Evolutionary conservation across 1,140 invertebrate genomes (phyloP).

Genomic region (Ephestia elutella): DNA sequence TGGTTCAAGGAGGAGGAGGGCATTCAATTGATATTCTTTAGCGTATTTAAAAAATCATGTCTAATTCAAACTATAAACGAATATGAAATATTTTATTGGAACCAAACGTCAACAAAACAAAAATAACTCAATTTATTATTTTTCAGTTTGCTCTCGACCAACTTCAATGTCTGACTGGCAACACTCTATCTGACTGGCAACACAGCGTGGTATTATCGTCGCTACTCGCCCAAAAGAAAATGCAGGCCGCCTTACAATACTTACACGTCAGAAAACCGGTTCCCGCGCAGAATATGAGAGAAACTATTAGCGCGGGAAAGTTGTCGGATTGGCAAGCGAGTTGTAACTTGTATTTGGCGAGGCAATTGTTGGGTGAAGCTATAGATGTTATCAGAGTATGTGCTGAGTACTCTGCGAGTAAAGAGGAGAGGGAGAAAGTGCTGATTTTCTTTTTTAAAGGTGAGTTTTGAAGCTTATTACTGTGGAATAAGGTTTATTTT

Average conservation of each 20-base stretch:
- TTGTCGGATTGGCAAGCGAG: slow-evolving; percentile 63
- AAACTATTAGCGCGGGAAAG: slow-evolving; percentile 45
- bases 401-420: slow-evolving; percentile 32
- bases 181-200: slow-evolving; percentile 70
- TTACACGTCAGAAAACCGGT: slow-evolving; percentile 38
- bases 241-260: slow-evolving; percentile 46
- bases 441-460: slow-evolving; percentile 64
- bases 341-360: slow-evolving; percentile 59
- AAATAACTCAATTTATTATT: background rate
- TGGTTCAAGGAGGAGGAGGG: no score
- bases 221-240: slow-evolving; percentile 62
- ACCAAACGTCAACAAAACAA: no score
- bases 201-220: slow-evolving; percentile 64
- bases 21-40: no score
- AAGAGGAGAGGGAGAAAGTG: slow-evolving; percentile 41
- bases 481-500: slow-evolving; percentile 10
- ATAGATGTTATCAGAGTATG: slow-evolving; percentile 60
- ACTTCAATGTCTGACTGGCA: slow-evolving; percentile 63
- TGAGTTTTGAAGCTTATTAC: slow-evolving; percentile 22
- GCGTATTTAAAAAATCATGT: no score
- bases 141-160: slow-evolving; percentile 74
- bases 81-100: no score
- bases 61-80: no score
- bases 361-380: slow-evolving; percentile 61
- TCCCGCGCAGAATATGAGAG: slow-evolving; percentile 6